Evolutionary conservation across 2,113 vertebrate genomes (phyloP).

Genomic region (Origma solitaria): DNA sequence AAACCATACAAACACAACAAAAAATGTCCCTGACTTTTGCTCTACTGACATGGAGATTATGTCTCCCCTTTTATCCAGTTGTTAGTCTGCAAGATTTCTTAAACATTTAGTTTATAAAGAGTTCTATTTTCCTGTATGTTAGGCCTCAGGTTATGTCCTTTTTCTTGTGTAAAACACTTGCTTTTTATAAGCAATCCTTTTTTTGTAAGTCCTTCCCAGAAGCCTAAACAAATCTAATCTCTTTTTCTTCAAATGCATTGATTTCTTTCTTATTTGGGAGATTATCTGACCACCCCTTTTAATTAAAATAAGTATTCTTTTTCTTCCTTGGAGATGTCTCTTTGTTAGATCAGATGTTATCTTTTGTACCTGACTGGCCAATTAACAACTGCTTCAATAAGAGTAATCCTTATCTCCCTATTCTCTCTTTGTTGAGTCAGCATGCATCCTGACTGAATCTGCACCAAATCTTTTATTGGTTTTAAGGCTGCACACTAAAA

Average conservation of each 20-base stretch:
- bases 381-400: constrained; percentile 4
- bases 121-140: background rate
- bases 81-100: background rate
- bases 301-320: constrained; percentile 24
- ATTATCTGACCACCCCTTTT: background rate
- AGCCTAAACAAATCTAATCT: constrained; percentile 29
- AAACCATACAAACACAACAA: no score
- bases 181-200: background rate
- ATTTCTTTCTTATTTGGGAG: constrained; percentile 22
- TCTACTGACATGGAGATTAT: background rate
- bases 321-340: background rate
- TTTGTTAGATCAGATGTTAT: constrained; percentile 29
- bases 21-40: background rate
- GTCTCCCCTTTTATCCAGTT: background rate
- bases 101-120: background rate
- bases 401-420: background rate
- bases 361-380: background rate
- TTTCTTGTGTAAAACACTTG: background rate
- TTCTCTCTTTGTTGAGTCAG: background rate
- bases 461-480: background rate
- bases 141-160: background rate
- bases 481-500: background rate
- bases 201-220: background rate
- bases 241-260: constrained; percentile 11
- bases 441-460: background rate